Base-by-base conservation (phyloP, 2,797 vertebrate genomes). In the Nannoperca obscura region DNA sequence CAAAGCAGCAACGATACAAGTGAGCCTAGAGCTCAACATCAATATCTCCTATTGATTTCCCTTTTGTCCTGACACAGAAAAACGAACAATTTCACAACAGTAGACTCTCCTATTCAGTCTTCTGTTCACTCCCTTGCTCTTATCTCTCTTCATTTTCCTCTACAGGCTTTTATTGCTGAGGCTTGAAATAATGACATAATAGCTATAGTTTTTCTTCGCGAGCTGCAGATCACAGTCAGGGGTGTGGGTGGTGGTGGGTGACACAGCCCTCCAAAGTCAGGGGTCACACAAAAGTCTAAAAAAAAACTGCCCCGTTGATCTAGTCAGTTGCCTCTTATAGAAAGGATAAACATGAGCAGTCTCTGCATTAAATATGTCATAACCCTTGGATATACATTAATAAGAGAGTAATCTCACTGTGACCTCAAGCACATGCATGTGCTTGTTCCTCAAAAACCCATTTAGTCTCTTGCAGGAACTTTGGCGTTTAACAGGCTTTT, bases 1-100 rank as follows among this genome's bases (percentile, higher is more conserved):
- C 74, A 81, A 83, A 80, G 86, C 57, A 68, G 70, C 73, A 76
- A 74, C 2, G 71, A 86, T 78, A 84, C 80, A 87, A 87, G 81
- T 80, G 86, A 87, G 86, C 69, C 74, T 38, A 13, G 67, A 89
- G 84, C 85, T 82, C 74, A 68, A 77, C 88, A 84, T 93, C 90
- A 87, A 91, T 92, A 93, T 85, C 76, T 86, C 13, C 60, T 32
- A 89, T 92, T 74, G 91, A 91, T 90, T 89, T 91, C 55, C 32
- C 86, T 80, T 92, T 90, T 88, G 84, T 89, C 78, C 78, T 72
- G 81, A 86, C 79, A 83, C 52, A 82, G 80, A 88, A 83, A 89
- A 82, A 88, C 11, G 67, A 85, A 88, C 82, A 83, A 83, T 93
- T 83, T 88, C 71, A 74, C 83, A 81, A 90, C 81, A 89, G 85